These are phyloP conservation scores for Carterocephalus palaemon DNA, from an alignment of 2,888 invertebrate species.

Conservation along the genomic window DNA sequence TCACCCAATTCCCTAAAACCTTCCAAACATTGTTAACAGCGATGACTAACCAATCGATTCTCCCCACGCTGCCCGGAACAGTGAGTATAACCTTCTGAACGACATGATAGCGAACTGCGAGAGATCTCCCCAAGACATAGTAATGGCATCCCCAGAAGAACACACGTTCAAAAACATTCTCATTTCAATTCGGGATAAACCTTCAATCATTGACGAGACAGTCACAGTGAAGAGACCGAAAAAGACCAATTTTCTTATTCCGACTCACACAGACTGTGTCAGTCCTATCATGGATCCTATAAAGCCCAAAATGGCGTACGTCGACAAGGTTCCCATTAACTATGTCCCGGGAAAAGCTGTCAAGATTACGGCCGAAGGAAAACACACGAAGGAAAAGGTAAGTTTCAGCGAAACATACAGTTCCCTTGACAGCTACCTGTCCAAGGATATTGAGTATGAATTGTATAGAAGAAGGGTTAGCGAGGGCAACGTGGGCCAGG, in stretches of 20 bases:
- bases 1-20: not conserved
- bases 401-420: constrained; percentile 54
- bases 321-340: constrained; percentile 57
- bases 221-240: constrained; percentile 57
- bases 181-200: constrained; percentile 64
- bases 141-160: constrained; percentile 71
- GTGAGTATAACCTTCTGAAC: constrained; percentile 70
- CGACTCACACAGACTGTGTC: constrained; percentile 55
- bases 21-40: constrained; percentile 24
- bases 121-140: constrained; percentile 71
- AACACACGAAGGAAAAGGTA: constrained; percentile 63
- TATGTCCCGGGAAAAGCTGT: constrained; percentile 86
- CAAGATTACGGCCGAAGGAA: constrained; percentile 81
- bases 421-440: constrained; percentile 78
- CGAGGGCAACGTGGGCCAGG: constrained; percentile 59
- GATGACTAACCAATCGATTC: constrained; percentile 28
- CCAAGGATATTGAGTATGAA: constrained; percentile 61
- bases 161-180: constrained; percentile 67
- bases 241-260: constrained; percentile 60
- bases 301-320: constrained; percentile 67
- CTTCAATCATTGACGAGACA: constrained; percentile 59
- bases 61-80: constrained; percentile 51
- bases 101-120: constrained; percentile 53
- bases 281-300: constrained; percentile 49
- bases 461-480: constrained; percentile 59